Conservation (phyloP, 2,113 vertebrate species). For the Tapirus terrestris region DNA sequence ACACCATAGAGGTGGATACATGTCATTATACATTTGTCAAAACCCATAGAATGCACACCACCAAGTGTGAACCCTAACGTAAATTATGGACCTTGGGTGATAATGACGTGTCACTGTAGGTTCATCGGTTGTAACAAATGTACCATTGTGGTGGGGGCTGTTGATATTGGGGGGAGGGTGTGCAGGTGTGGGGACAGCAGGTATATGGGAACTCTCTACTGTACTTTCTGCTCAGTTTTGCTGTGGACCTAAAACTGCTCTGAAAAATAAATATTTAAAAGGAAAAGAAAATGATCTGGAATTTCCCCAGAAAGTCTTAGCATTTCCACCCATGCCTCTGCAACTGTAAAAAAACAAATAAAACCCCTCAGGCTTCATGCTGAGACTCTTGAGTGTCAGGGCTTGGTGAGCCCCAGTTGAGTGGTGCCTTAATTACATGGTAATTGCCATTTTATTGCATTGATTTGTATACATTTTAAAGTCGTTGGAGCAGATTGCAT, state of each 20-base stretch:
- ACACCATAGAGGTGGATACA: not conserved
- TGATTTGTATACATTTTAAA: not conserved
- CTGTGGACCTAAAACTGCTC: not conserved
- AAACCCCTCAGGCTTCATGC: not conserved
- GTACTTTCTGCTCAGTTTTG: not conserved
- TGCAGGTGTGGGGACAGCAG: not conserved
- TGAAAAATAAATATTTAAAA: not conserved
- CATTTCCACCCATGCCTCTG: not conserved
- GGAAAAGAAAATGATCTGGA: not conserved
- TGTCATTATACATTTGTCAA: not conserved
- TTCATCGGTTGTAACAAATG: not conserved
- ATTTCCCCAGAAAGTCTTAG: not conserved
- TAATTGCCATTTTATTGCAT: not conserved
- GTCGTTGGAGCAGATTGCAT: not conserved
- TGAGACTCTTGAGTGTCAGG: not conserved
- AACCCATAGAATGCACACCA: not conserved
- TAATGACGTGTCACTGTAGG: fast-evolving
- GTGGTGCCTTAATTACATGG: not conserved
- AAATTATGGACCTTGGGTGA: not conserved
- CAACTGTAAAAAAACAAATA: not conserved
- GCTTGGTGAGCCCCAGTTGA: not conserved
- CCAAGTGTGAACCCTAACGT: not conserved
- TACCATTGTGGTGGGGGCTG: not conserved
- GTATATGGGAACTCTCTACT: not conserved
- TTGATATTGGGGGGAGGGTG: not conserved